Conservation (phyloP, 2,888 invertebrate species). For the Cheiracanthium punctorium region DNA sequence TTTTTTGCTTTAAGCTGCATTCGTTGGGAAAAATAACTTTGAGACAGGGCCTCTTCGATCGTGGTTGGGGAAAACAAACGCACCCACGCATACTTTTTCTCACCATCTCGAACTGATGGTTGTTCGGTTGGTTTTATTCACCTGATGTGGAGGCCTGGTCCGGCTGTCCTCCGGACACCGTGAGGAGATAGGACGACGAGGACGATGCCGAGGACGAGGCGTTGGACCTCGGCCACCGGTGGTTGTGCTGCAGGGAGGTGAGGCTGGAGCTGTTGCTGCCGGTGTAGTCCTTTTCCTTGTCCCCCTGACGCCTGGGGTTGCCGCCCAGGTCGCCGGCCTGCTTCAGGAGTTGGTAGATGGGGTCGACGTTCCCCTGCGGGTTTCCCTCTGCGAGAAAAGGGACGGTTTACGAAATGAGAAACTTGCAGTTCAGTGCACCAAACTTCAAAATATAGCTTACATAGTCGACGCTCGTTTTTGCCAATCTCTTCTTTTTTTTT, state of each 20-base stretch:
- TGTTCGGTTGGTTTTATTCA: no score
- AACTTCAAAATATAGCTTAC: no score
- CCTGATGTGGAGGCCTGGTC: slow-evolving; percentile 71
- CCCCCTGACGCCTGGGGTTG: slow-evolving; percentile 49
- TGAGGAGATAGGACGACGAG: slow-evolving; percentile 71
- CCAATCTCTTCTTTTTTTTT: no score
- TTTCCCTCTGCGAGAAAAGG: slow-evolving; percentile 8
- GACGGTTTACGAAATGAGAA: no score
- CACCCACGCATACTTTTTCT: no score
- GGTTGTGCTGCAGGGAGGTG: slow-evolving; percentile 65
- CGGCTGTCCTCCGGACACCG: slow-evolving; percentile 65
- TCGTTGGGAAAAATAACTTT: no score
- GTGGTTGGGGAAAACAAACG: no score
- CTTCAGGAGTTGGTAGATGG: slow-evolving; percentile 95
- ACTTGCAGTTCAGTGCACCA: no score
- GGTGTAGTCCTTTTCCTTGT: slow-evolving; percentile 57
- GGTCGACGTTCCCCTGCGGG: slow-evolving; percentile 81
- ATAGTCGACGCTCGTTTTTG: no score
- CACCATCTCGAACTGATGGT: no score
- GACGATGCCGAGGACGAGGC: slow-evolving; percentile 72
- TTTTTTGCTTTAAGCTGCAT: no score
- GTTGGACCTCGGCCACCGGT: slow-evolving; percentile 68
- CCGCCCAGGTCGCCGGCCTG: slow-evolving; percentile 89
- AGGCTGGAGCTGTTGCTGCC: slow-evolving; percentile 58
- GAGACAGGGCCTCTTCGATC: no score